Evolutionary conservation across 2,113 vertebrate species (phyloP).

Genomic region (Muscicapa adusta): DNA sequence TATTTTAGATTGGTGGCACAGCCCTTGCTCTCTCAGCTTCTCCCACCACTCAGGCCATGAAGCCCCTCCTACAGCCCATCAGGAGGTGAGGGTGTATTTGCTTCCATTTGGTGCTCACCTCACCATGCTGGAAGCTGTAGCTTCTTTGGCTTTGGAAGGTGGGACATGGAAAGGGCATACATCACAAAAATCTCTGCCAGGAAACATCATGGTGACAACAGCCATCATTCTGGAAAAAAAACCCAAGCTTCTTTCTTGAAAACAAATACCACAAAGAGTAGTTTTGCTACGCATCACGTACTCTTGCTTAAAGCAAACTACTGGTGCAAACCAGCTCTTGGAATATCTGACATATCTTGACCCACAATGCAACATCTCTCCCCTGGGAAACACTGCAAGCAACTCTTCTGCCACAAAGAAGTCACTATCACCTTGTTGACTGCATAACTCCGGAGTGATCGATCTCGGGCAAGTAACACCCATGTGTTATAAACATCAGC

Average conservation of each 20-base stretch:
- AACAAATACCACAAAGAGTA: constrained; percentile 1
- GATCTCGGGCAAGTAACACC: constrained; percentile 17
- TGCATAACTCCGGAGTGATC: constrained; percentile 11
- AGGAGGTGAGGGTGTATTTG: not conserved
- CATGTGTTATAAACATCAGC: constrained; percentile 48
- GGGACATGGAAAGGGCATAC: not conserved
- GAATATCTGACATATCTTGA: constrained; percentile 27
- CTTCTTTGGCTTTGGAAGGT: not conserved
- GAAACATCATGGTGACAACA: constrained; percentile 10
- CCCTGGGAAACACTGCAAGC: not conserved
- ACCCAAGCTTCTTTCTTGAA: not conserved
- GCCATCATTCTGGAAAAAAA: not conserved
- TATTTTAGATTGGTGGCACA: not conserved
- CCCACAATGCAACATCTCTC: constrained; percentile 19
- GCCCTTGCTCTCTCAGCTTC: not conserved
- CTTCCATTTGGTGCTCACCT: not conserved
- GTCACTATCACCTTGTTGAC: constrained; percentile 25
- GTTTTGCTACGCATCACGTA: constrained; percentile 11
- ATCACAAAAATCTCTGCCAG: not conserved
- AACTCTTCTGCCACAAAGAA: constrained; percentile 10
- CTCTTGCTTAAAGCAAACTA: constrained; percentile 21
- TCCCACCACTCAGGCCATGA: not conserved
- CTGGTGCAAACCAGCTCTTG: not conserved
- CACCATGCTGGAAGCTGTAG: not conserved
- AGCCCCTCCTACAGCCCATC: not conserved